Base-by-base conservation (phyloP, 2,888 invertebrate genomes). In the Tetheella fluctuosa region DNA sequence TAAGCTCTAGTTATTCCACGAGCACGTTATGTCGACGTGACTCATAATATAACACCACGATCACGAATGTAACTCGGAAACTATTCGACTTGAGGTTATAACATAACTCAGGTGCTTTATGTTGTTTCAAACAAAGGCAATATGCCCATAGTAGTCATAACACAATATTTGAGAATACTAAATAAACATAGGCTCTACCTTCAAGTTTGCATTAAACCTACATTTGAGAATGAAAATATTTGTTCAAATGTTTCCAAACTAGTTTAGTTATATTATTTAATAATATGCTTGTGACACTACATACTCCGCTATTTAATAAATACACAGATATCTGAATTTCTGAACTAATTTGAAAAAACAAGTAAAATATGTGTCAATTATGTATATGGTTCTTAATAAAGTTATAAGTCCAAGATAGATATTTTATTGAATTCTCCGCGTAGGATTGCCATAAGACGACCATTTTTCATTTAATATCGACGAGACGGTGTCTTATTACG, bases 81-180 rank as follows among this genome's bases (percentile, higher is more conserved):
- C 79, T 79, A 80, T 81, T 82, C 75, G 74, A 79, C 73, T 76
- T 80, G 67, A 77, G 79, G 83, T 81, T 77, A 79, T 78, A 80
- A 78, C 74, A 81, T 81, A 84, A 83, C 82, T 81, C 78, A 72
- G 64, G 64, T 75, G 73, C 81, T 83, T 85, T 81, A 85, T 76
- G 76, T 66, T 65, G 70, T 62, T 59, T 58, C 69, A 71, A 83
- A 80, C 76, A 81, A 80, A 77, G 76, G 77, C 68, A 67, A 60
- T 61, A 62, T 20, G 54, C 30, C 17, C n/a, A 23, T 53, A 28
- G 53, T 28, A 28, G 53, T n/a, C 54, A 34, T 54, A 30, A 30
- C 54, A 70, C 65, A 68, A 74, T 69, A 73, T 67, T 72, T 62
- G 64, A 70, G 63, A 73, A 71, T 68, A 67, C 70, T 70, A 67